Evolutionary conservation across 2,888 invertebrate genomes (phyloP), one percentile per base, ranked within the genome.

Genomic region (Hoplodrina ambigua): DNA sequence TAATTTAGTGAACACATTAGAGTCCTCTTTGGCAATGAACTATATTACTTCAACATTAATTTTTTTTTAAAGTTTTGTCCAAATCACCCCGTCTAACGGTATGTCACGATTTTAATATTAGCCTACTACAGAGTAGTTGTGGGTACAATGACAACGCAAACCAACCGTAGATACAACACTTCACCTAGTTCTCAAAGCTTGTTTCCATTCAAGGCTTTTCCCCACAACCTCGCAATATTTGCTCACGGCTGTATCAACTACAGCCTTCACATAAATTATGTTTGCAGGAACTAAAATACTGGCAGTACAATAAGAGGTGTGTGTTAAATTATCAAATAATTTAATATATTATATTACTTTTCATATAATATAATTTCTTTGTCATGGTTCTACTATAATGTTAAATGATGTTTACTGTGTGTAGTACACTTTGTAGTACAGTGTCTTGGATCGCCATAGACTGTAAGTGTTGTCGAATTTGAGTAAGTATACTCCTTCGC

Each of bases 391-490:
- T 85, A 85, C 49, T 67, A 79, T 70, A 73, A 61, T 46, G 50
- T 64, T 60, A 73, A 77, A 59, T 72, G 69, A 69, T 41, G 67
- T 87, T 91, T 93, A 97, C 87, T 98, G 98, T 63, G 98, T 99
- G 92, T 99, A 99, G 93, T 99, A 99, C 62, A 99, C 99, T 94
- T 99, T 97, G 94, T 99, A 99, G 94, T 99, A 99, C 66, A 99
- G 97, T 57, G 99, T 99, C 97, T 99, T 99, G 85, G 99, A 99
- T 88, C 99, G 97, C 99, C 99, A 99, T 84, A 99, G 96, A 66
- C 99, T 99, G 93, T 99, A 99, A 0, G 99, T 99, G 95, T 99
- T 99, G 96, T 99, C 99, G 94, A 99, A 99, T 96, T 99, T 99
- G 54, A 99, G 96, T 90, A 99, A 96, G 94, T 99, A 99, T 52